Percentiles rank a stretch among this genome's conserved stretches.
phyloP scores from a whole-genome alignment of 2,113 vertebrate genomes.

The Paradisaea rubra region DNA sequence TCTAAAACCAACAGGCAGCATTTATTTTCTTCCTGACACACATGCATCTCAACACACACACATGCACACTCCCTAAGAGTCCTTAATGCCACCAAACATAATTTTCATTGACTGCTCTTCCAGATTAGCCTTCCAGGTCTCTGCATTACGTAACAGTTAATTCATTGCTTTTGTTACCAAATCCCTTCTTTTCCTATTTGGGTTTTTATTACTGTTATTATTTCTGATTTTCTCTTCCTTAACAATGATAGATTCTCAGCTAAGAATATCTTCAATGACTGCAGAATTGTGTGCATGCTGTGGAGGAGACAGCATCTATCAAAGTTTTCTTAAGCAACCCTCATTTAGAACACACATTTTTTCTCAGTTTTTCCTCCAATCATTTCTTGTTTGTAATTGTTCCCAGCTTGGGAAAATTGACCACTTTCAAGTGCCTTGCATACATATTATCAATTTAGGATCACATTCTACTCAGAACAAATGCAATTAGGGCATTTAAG shows the following conservation, averaged over 20 bases:
- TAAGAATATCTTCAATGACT: not conserved
- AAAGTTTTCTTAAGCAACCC: not conserved
- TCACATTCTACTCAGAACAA: not conserved
- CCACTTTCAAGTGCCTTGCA: not conserved
- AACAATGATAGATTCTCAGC: not conserved
- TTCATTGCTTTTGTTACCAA: not conserved
- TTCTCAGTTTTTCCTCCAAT: not conserved
- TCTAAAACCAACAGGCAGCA: not conserved
- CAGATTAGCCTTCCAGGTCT: not conserved
- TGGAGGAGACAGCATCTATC: not conserved
- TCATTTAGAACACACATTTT: not conserved
- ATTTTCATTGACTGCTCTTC: not conserved
- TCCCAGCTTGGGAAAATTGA: not conserved
- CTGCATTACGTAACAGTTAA: not conserved
- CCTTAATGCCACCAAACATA: not conserved
- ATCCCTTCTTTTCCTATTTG: not conserved
- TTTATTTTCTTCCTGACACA: not conserved
- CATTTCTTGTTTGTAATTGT: not conserved
- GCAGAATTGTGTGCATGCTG: not conserved
- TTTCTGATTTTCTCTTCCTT: constrained; percentile 2
- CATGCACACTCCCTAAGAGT: not conserved
- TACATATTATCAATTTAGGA: not conserved
- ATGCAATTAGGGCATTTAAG: not conserved
- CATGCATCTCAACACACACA: not conserved
- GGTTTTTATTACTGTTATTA: not conserved